These are phyloP conservation scores for Notothenia rossii DNA, from an alignment of 2,113 vertebrate genomes.

Conservation along the genomic window DNA sequence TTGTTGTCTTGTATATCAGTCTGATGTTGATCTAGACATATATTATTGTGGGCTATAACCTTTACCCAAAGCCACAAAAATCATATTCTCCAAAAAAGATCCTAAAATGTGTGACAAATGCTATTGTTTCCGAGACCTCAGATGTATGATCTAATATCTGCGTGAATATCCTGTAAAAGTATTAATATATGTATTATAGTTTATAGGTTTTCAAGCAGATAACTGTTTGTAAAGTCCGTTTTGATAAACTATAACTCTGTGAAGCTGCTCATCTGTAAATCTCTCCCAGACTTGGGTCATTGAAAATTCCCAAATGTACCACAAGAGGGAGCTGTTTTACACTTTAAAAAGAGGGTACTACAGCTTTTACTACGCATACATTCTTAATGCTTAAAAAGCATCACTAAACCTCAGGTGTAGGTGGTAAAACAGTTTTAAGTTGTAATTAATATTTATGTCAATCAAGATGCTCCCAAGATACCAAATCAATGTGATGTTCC, in stretches of 20 bases:
- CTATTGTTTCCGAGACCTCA: neutral
- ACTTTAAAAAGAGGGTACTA: neutral
- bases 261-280: neutral
- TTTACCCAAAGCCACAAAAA: too few species aligned
- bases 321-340: slow-evolving; percentile 39
- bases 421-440: neutral
- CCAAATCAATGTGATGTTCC: neutral
- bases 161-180: neutral
- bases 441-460: neutral
- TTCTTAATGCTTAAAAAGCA: neutral
- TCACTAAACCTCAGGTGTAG: neutral
- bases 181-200: neutral
- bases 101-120: too few species aligned
- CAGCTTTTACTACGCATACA: too few species aligned
- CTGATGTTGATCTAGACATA: too few species aligned
- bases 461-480: neutral
- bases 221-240: neutral
- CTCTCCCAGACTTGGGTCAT: neutral
- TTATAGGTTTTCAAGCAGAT: neutral
- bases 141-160: neutral
- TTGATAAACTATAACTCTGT: neutral
- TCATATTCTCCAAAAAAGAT: too few species aligned
- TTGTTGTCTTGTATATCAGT: too few species aligned
- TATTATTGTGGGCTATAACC: too few species aligned
- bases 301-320: slow-evolving; percentile 4